Base-by-base conservation (phyloP, 2,888 invertebrate genomes). In the Cordilura impudica region DNA sequence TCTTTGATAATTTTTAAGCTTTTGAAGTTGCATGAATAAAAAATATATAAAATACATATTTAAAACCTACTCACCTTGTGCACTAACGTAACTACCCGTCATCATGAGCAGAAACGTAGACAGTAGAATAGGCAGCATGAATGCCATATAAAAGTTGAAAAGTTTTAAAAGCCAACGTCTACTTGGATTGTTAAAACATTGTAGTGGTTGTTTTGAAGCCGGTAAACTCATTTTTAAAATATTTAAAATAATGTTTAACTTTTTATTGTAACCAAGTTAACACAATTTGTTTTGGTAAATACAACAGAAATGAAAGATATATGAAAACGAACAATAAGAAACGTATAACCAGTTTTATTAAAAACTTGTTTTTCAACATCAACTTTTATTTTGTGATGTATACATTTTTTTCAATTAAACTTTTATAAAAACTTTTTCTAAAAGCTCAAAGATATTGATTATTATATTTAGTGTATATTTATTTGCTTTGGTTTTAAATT, bases 21-120 rank as follows among this genome's bases (percentile, higher is more conserved):
- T 43, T 69, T 53, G 26, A 69, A 26, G 47, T 61, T 53, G n/a
- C 14, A 10, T 14, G 43, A 21, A 21, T 21, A 21, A n/a, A 21
- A 5, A 21, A 21, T 16, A 21, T 7, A 21, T 10, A 56, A 58
- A 14, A 71, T 71, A 71, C 75, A 79, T 75, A 75, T 79, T 75
- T 63, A 43, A 79, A 75, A 79, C 75, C 63, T 67, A 79, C 79
- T 79, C 79, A 79, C 79, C 79, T 79, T 79, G 79, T 79, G 79
- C 79, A 63, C 75, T 72, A 70, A 79, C 79, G 75, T 67, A 72
- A 75, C 54, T 67, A 35, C 71, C 51, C 79, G 75, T 79, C 79
- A 79, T 67, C 45, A 45, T 47, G 58, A 69, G 31, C 47, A 54
- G 23, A 23, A 58, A 8, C 1, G 66, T 56, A 61, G 47, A 65